phyloP scores from a whole-genome alignment of 1,140 invertebrate genomes.

The Heliothis subflexa region DNA sequence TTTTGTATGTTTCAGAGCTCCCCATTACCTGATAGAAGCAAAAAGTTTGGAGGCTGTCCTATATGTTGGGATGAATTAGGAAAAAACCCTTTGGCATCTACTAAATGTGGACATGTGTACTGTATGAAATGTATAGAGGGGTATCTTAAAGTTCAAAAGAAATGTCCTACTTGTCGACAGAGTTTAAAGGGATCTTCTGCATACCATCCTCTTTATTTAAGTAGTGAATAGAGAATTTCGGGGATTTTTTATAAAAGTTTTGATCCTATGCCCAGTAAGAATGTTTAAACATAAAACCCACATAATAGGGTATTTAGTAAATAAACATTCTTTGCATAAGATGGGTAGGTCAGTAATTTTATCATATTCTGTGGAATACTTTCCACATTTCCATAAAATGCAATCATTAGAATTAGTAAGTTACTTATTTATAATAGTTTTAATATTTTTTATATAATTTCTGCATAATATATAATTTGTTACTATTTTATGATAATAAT shows the following conservation, averaged over 20 bases:
- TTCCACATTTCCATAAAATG: too few species aligned
- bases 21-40: background rate
- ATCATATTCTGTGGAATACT: too few species aligned
- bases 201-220: constrained; percentile 72
- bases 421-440: background rate
- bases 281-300: too few species aligned
- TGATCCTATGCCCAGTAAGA: too few species aligned
- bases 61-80: constrained; percentile 74
- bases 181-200: constrained; percentile 60
- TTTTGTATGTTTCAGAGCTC: constrained; percentile 11
- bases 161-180: constrained; percentile 69
- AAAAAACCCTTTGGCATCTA: constrained; percentile 68
- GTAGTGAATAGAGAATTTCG: background rate
- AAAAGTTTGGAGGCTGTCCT: constrained; percentile 64
- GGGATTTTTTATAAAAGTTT: background rate
- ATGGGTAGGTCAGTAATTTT: too few species aligned
- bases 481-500: too few species aligned
- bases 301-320: too few species aligned
- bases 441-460: too few species aligned
- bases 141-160: constrained; percentile 61
- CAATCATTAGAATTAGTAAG: background rate
- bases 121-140: constrained; percentile 66
- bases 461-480: too few species aligned
- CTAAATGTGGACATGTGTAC: constrained; percentile 78
- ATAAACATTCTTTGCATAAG: too few species aligned